Evolutionary conservation across 2,888 invertebrate genomes (phyloP).

Genomic region (Geotrupes spiniger): DNA sequence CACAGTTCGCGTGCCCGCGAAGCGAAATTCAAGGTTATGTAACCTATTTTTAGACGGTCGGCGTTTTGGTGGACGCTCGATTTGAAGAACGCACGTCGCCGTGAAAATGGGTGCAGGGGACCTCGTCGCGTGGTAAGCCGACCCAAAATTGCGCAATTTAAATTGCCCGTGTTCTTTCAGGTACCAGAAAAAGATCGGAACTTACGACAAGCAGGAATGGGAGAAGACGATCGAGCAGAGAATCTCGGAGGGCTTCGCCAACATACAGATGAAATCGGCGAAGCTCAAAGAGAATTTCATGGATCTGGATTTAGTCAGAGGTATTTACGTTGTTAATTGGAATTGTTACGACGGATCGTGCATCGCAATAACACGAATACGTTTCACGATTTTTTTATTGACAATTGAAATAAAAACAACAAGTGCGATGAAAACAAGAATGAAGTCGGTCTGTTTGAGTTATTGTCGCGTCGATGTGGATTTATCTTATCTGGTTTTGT

Average conservation of each 20-base stretch:
- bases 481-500: constrained; percentile 11
- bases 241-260: constrained; percentile 80
- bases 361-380: not conserved
- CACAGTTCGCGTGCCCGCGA: too few species aligned
- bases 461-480: not conserved
- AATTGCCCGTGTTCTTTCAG: too few species aligned
- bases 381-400: too few species aligned
- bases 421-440: not conserved
- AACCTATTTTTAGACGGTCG: too few species aligned
- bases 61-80: too few species aligned
- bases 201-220: constrained; percentile 97
- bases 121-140: too few species aligned
- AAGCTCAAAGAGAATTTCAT: constrained; percentile 74
- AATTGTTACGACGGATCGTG: too few species aligned
- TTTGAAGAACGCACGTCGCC: too few species aligned
- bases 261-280: constrained; percentile 70
- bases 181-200: constrained; percentile 95
- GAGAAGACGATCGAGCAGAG: constrained; percentile 92
- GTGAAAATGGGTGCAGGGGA: too few species aligned
- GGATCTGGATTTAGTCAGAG: constrained; percentile 94
- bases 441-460: not conserved
- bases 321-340: constrained; percentile 59
- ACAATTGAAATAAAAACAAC: not conserved
- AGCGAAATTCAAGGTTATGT: too few species aligned
- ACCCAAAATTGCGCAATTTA: too few species aligned